Base-by-base conservation (phyloP, 92 coral and sea anemone genomes). In the Paragorgia papillata region DNA sequence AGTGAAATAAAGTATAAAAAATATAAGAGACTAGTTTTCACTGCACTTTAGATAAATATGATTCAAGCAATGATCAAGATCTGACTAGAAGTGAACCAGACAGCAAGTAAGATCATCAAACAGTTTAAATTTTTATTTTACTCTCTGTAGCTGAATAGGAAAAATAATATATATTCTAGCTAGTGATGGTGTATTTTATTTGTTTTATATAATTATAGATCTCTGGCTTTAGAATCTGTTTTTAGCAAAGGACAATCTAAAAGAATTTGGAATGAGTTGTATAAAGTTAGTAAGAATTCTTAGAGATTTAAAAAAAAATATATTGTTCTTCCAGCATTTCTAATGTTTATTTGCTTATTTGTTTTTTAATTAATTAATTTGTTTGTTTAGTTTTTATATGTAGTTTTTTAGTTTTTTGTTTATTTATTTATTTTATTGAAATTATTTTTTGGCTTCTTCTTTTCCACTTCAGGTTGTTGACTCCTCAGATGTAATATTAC, bases 261-360 rank as follows among this genome's bases (percentile, higher is more conserved):
- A 32, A 74, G 98, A 80, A 94, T 94, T 56, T 94, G 98, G 98
- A 94, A 94, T 85, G 98, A 94, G 74, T 88, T 94, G 27, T 94
- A 94, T 51, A 94, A 94, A 92, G 98, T 93, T 69, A 29, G 17
- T 9, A 17, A 14, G 21, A 7, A 18, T 48, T 60, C 26, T 0
- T 19, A 14, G 10, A 35, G 27, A 22, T n/a, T n/a, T n/a, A n/a
- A n/a, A n/a, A n/a, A n/a, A n/a, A n/a, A n/a, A n/a, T n/a, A n/a
- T n/a, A n/a, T n/a, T n/a, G n/a, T n/a, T n/a, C n/a, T n/a, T n/a
- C n/a, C n/a, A n/a, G n/a, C n/a, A n/a, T n/a, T n/a, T n/a, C n/a
- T n/a, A n/a, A n/a, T n/a, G n/a, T n/a, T n/a, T n/a, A n/a, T n/a
- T n/a, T n/a, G n/a, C n/a, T n/a, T n/a, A n/a, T n/a, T n/a, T n/a